Conservation (phyloP, 1,140 invertebrate species). For the Drosophila carrolli region DNA sequence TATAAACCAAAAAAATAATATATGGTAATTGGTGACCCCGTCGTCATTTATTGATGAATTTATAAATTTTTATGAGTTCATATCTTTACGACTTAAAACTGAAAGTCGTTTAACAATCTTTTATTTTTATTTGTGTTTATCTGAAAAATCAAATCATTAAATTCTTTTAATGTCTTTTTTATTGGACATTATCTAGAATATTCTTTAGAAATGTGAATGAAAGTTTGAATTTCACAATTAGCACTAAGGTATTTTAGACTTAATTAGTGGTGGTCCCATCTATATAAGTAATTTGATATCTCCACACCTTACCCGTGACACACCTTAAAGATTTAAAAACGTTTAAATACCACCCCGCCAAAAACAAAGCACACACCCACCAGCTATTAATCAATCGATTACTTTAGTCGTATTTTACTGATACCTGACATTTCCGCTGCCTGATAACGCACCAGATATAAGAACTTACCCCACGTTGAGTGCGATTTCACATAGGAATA, state of each 20-base stretch:
- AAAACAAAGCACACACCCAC: slow-evolving; percentile 36
- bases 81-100: neutral
- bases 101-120: neutral
- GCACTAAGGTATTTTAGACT: neutral
- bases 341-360: slow-evolving; percentile 2
- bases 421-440: slow-evolving; percentile 60
- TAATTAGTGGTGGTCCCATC: slow-evolving; percentile 14
- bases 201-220: neutral
- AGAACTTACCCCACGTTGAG: slow-evolving; percentile 3
- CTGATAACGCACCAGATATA: slow-evolving; percentile 44
- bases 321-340: slow-evolving; percentile 25
- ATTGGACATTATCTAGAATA: neutral
- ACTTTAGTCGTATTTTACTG: slow-evolving; percentile 45
- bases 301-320: neutral
- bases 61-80: neutral
- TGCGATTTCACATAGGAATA: neutral
- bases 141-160: too few relatives aligned
- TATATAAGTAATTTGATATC: slow-evolving; percentile 23
- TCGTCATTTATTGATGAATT: neutral
- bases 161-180: neutral
- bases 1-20: neutral
- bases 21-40: neutral
- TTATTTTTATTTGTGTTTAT: neutral
- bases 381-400: slow-evolving; percentile 56
- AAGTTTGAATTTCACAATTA: neutral